A percentile compares a stretch with the other conserved stretches of the same genome.
phyloP scores from a whole-genome alignment of 1,140 invertebrate species.

The Anoplolepis gracilipes region DNA sequence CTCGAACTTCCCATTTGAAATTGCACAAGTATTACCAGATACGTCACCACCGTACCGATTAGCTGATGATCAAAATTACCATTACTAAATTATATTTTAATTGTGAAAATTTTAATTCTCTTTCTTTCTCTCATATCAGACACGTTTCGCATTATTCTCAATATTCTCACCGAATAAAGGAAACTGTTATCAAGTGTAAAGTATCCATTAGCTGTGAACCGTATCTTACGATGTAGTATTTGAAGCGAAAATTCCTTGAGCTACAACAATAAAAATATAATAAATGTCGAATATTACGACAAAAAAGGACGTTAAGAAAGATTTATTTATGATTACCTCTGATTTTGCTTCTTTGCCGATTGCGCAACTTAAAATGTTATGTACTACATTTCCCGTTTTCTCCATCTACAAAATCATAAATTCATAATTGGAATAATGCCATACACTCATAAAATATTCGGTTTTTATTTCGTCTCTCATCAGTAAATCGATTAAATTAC shows the following conservation, averaged over 20 bases:
- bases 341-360: constrained; percentile 30
- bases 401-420: constrained; percentile 61
- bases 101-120: neutral
- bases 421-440: neutral
- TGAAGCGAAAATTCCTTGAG: constrained; percentile 85
- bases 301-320: neutral
- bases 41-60: constrained; percentile 80
- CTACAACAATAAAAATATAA: constrained; percentile 72
- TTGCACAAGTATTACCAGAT: constrained; percentile 84
- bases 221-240: constrained; percentile 82
- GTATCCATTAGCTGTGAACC: constrained; percentile 83
- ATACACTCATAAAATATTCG: neutral
- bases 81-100: neutral
- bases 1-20: constrained; percentile 67
- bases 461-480: neutral
- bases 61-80: constrained; percentile 75
- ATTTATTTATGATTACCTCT: constrained; percentile 54
- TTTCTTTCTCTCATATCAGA: neutral
- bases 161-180: constrained; percentile 82
- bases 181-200: constrained; percentile 84
- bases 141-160: neutral
- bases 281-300: neutral
- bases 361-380: constrained; percentile 54
- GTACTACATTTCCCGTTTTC: constrained; percentile 54
- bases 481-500: neutral